Conservation (phyloP, 2,888 invertebrate genomes). For the Aradus depressus region DNA sequence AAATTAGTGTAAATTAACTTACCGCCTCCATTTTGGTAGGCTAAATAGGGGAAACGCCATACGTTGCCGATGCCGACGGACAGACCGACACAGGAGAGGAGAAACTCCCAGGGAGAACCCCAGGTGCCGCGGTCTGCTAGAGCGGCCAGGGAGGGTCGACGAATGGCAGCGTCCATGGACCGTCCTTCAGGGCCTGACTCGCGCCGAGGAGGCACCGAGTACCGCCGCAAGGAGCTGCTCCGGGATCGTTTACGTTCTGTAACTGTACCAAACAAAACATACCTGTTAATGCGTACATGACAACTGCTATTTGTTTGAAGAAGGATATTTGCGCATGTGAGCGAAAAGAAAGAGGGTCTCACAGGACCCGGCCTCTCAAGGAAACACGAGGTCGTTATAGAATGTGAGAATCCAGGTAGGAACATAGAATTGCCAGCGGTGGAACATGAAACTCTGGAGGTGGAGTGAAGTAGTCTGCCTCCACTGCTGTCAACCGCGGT, state of each 20-base stretch:
- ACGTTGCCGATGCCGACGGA: constrained; percentile 79
- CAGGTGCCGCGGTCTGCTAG: constrained; percentile 37
- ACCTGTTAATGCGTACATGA: background rate
- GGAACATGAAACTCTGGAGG: background rate
- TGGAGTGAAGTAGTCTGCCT: background rate
- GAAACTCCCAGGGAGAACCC: constrained; percentile 50
- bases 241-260: constrained; percentile 23
- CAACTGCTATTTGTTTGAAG: background rate
- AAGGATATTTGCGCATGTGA: background rate
- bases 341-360: background rate
- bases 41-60: constrained; percentile 77
- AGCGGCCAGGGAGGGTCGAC: constrained; percentile 33
- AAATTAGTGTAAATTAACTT: constrained; percentile 34
- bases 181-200: constrained; percentile 32
- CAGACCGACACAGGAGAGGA: constrained; percentile 70
- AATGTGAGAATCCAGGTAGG: too few relatives aligned
- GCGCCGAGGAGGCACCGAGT: constrained; percentile 33
- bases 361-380: background rate
- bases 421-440: background rate
- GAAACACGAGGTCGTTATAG: too few relatives aligned
- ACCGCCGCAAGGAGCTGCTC: constrained; percentile 28
- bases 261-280: constrained; percentile 7
- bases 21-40: constrained; percentile 80
- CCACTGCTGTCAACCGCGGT: too few relatives aligned
- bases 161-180: constrained; percentile 33